Evolutionary conservation across 1,140 invertebrate species (phyloP).

Genomic region (Phymastichus coffea): DNA sequence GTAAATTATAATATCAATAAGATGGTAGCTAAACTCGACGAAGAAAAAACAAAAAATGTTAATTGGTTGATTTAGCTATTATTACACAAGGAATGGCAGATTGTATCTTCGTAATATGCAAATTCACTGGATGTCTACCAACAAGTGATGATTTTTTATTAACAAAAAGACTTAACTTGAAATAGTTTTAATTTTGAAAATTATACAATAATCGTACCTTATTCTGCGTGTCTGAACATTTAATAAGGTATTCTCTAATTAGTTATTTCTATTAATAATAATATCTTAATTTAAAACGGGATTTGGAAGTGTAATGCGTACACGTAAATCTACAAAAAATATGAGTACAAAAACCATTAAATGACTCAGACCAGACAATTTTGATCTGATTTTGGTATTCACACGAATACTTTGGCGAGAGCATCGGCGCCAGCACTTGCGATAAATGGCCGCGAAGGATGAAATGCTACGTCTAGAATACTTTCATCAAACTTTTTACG

Average conservation of each 20-base stretch:
- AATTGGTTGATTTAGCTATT: conserved; percentile 14
- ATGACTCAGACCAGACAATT: conserved; percentile 30
- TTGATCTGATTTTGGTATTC: conserved; percentile 45
- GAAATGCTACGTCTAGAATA: conserved; percentile 98
- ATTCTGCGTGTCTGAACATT: conserved; percentile 27
- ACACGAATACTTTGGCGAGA: conserved; percentile 95
- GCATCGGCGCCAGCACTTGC: conserved; percentile 98
- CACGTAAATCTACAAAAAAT: conserved; percentile 50
- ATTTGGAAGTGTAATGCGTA: conserved; percentile 48
- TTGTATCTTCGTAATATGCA: conserved; percentile 15
- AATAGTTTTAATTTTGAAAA: conserved; percentile 32
- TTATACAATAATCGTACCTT: conserved; percentile 33
- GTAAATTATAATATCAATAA: conserved; percentile 13
- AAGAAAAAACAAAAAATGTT: conserved; percentile 9
- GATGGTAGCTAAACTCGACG: conserved; percentile 5
- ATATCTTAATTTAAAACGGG: conserved; percentile 36
- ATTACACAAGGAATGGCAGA: conserved; percentile 21
- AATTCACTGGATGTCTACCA: conserved; percentile 27
- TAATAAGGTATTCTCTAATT: conserved; percentile 29
- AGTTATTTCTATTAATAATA: conserved; percentile 31
- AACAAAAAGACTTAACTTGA: conserved; percentile 29
- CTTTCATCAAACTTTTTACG: conserved; percentile 99
- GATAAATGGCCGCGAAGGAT: conserved; percentile 96
- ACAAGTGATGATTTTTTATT: conserved; percentile 28
- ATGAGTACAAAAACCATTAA: conserved; percentile 51